Base-by-base conservation (phyloP, 2,888 invertebrate genomes). In the Fissipunctia ypsillon region DNA sequence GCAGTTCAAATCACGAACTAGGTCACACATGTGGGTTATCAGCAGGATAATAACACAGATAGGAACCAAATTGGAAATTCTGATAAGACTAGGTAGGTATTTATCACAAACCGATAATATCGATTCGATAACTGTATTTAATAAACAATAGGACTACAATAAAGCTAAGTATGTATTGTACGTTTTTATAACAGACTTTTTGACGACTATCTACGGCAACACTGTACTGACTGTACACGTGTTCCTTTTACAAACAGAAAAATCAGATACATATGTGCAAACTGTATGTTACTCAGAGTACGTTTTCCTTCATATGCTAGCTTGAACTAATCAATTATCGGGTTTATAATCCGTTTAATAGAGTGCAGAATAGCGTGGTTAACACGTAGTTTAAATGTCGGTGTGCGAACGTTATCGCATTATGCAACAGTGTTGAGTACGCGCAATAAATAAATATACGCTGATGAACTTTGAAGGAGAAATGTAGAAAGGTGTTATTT, bases 241-340 rank as follows among this genome's bases (percentile, higher is more conserved):
- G 83, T 73, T 60, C 41, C 56, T 56, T 68, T 72, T 76, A 71
- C 69, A 78, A 79, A 79, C 61, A 69, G 77, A 69, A 76, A n/a
- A n/a, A n/a, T n/a, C 67, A 65, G 25, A 66, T 59, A 48, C 52
- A 64, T 57, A 57, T 45, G 57, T 57, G 61, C 60, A 65, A 38
- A 72, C 59, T 59, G 45, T 57, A 61, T 76, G 16, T 31, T 68
- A 63, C 61, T 57, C 60, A 57, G 9, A 22, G 22, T 43, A 72
- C 41, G 54, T 52, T 67, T 35, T 31, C 41, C 64, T 56, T 12
- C 45, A 25, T 78, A 25, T 16, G 25, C 7, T 19, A 63, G 38
- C 64, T 48, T n/a, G n/a, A 41, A 19, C 28, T 66, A 83, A 60
- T 75, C 61, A 75, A 84, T 73, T 78, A 68, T 66, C 54, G 28